Evolutionary conservation across 1,140 invertebrate genomes (phyloP), one percentile per base, ranked within the genome.

Genomic region (Drosophila asahinai): DNA sequence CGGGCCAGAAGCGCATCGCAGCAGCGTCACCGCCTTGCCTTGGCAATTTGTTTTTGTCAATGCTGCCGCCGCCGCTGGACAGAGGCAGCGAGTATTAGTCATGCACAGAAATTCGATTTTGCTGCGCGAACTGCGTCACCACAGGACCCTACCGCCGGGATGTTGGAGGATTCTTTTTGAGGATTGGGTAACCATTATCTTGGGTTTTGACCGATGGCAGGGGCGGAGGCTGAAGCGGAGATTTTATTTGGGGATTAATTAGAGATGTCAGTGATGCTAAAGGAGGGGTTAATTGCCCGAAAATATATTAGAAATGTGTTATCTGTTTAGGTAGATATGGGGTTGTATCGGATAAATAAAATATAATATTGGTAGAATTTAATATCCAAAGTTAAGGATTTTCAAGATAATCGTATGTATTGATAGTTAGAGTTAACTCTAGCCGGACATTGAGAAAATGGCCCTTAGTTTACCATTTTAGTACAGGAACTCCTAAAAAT

Each of bases 11-110:
- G 45, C 33, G 22, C 40, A 25, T 47, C 43, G 43, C 15, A 59
- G 22, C 54, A 45, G 45, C 52, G 30, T 43, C 36, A 42, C 19
- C 55, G 65, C 15, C 38, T 54, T 48, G 27, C 42, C 40, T 77
- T 55, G 66, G 66, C 77, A 61, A 52, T 81, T 83, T 86, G 77
- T 86, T 83, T 77, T 86, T 77, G 66, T 74, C 72, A 80, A 68
- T 25, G 22, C 22, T 83, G 63, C 48, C 61, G 40, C 62, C 27
- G 62, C 36, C 58, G 30, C 49, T 12, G 49, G 38, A 30, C 54
- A 54, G 51, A 19, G 52, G 52, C 51, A 57, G 54, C 54, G 49
- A 36, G 80, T 78, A 83, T 84, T 84, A 84, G 82, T 84, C 82
- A 84, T 84, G 58, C 73, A 40, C 45, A 51, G 63, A 73, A 52